Conservation (phyloP, 2,888 invertebrate species). For the Sthenelais limicola region DNA sequence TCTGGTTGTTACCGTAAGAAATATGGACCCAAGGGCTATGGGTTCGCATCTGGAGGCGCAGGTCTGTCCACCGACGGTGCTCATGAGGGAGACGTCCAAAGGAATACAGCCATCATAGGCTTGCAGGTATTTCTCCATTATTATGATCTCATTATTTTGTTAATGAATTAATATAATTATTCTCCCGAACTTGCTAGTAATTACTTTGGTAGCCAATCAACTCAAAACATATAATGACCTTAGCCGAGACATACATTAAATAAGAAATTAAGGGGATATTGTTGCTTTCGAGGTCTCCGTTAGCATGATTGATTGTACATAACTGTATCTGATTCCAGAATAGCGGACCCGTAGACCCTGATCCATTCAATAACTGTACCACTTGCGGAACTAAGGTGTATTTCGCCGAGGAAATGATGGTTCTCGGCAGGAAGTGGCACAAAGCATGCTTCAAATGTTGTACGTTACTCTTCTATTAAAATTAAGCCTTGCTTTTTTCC, state of each 20-base stretch:
- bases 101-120: neutral
- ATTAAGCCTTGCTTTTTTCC: too few species aligned
- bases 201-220: too few species aligned
- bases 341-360: slow-evolving; percentile 4
- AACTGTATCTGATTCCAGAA: neutral
- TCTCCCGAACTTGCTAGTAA: too few species aligned
- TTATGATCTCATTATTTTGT: too few species aligned
- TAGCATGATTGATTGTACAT: neutral
- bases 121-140: slow-evolving; percentile 4
- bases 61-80: slow-evolving; percentile 24
- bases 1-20: slow-evolving; percentile 90
- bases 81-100: neutral
- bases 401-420: slow-evolving; percentile 24
- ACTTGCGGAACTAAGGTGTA: slow-evolving; percentile 23
- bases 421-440: slow-evolving; percentile 25
- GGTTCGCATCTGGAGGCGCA: slow-evolving; percentile 70
- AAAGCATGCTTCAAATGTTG: slow-evolving; percentile 35
- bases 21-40: slow-evolving; percentile 87
- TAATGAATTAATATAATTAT: too few species aligned
- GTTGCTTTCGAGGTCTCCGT: too few species aligned
- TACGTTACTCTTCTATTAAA: too few species aligned
- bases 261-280: too few species aligned
- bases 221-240: too few species aligned
- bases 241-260: too few species aligned
- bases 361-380: slow-evolving; percentile 17